Evolutionary conservation across 2,888 invertebrate genomes (phyloP), one percentile per base, ranked within the genome.

Genomic region (Rhynchonema sp.): DNA sequence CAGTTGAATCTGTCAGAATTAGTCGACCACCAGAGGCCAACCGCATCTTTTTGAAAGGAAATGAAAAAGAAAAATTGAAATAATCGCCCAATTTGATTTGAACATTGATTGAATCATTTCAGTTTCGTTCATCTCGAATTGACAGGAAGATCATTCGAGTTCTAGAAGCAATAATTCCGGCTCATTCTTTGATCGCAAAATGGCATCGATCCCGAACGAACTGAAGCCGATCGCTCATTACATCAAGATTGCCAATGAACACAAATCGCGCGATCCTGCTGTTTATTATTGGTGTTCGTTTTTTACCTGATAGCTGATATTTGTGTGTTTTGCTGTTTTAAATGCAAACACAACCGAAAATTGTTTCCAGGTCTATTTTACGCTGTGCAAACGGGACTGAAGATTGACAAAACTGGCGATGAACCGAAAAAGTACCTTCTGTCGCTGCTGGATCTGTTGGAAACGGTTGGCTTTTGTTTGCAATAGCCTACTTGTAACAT

Each of bases 211-310:
- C 13, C 77, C 77, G 38, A 60, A 82, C 1, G 80, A 82, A 62
- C 77, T 96, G 54, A 90, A 87, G 75, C 79, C 82, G 30, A 83
- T 94, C 65, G 87, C 87, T 67, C 90, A 88, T 74, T 89, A 86
- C 72, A 76, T 96, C 63, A 94, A 90, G 78, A 82, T 87, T 61
- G 92, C 92, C 0, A 79, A 81, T 55, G 91, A 92, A 75, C 90
- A 94, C 78, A 91, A 92, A 70, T 78, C 80, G 46, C 80, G 92
- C 67, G 92, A 96, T 78, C 80, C 85, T 46, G 83, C 89, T 46
- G 82, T 96, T 54, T 83, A 87, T 56, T 96, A 94, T 75, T 96
- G 94, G 87, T 68, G 69, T 70, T 55, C 75, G 76, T 75, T 65
- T 67, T 71, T 59, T 25, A 58, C 28, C 38, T 13, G 38, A 6